Evolutionary conservation across 2,888 invertebrate species (phyloP), one percentile per base, ranked within the genome.

Genomic region (Drosophila cognata): DNA sequence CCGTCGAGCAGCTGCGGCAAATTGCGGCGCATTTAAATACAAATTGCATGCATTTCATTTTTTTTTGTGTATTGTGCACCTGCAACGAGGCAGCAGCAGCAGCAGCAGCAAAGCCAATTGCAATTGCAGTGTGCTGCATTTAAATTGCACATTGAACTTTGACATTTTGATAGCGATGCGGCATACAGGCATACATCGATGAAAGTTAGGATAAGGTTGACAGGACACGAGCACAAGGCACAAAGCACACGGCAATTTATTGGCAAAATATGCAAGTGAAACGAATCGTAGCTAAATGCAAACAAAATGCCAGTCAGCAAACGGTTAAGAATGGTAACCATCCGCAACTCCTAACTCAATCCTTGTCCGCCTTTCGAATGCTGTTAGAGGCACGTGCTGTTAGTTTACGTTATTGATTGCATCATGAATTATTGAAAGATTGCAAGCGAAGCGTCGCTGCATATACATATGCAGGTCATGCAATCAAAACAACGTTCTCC

Each of bases 111-210:
- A 36, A 65, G 61, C 64, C 83, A 88, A 84, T 87, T 77, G 81
- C 81, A 74, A 84, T 87, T 77, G 81, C 81, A 74, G 72, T 72
- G 83, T 83, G 83, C 80, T 89, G 88, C 87, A 89, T 87, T 87
- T 89, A 89, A 87, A 87, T 87, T 87, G 87, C 89, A 87, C 85
- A 84, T 87, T 87, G 89, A 89, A 87, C 89, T 89, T 79, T 89
- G 87, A 84, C 87, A 89, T 87, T 87, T 81, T 81, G 87, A 84
- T 84, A 82, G 74, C 81, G 66, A 21, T 73, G 77, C 84, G 67
- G 65, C 73, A 46, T 25, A 52, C 56, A 67, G 69, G 62, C 79
- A 31, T 18, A 60, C 70, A 70, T 66, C 57, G 71, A 79, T 81
- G 71, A 71, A 55, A 77, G 81, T 86, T 84, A 79, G 84, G 83